Evolutionary conservation across 2,797 vertebrate genomes (phyloP), one percentile per base, ranked within the genome.

Genomic region (Setipinna tenuifilis): DNA sequence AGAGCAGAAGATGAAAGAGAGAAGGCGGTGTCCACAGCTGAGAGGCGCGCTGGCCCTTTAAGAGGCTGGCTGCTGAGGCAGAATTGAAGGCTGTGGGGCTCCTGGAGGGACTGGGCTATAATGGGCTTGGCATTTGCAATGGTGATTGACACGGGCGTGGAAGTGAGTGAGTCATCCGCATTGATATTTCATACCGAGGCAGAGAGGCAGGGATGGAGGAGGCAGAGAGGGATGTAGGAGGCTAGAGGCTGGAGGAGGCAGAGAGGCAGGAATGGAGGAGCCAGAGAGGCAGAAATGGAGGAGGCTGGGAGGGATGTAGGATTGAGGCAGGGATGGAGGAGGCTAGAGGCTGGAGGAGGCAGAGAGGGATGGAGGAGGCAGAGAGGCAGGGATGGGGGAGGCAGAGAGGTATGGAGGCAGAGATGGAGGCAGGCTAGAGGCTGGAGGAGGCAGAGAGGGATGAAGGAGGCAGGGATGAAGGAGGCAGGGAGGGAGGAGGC

Each of bases 91-190:
- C 92, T 90, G 89, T 94, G 91, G 90, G 93, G 93, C 91, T 94
- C 93, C 92, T 93, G 92, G 88, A 94, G 93, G 93, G 92, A 91
- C 93, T 93, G 92, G 91, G 89, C 92, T 92, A 94, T 94, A 94
- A 95, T 93, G 92, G 93, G 92, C 92, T 95, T 95, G 94, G 94
- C 94, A 95, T 96, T 96, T 96, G 93, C 91, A 81, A 93, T 90
- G 91, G 93, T 95, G 94, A 96, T 93, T 95, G 94, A 95, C 94
- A 95, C 91, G 94, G 94, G 92, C 93, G 91, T 88, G 94, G 95
- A 92, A 93, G 91, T 88, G 90, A 95, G 92, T 95, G 95, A 96
- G 93, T 95, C 95, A 95, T 94, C 93, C 93, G 87, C 92, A 93
- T 94, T 95, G 93, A 95, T 96, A 96, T 95, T 94, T 94, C 93